Evolutionary conservation across 2,797 vertebrate species (phyloP).

Genomic region (Dallia pectoralis): DNA sequence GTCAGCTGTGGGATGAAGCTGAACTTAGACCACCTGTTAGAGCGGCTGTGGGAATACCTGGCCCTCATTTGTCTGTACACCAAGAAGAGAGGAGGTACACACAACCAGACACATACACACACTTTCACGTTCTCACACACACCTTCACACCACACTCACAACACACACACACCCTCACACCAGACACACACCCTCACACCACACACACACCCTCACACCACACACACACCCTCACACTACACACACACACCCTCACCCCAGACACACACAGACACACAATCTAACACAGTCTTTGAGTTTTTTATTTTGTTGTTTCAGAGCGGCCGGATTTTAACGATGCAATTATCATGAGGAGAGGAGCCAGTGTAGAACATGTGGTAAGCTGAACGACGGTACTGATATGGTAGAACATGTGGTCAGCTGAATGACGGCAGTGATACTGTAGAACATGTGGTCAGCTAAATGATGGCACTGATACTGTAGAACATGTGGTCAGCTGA

Average conservation of each 20-base stretch:
- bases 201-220: too few species aligned
- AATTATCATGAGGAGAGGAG: slow-evolving; percentile 94
- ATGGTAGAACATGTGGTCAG: too few species aligned
- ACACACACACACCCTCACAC: too few species aligned
- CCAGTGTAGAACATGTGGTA: slow-evolving; percentile 94
- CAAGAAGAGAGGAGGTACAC: slow-evolving; percentile 94
- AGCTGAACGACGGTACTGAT: too few species aligned
- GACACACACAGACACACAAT: too few species aligned
- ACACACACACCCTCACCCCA: too few species aligned
- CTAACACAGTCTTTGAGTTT: too few species aligned
- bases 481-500: too few species aligned
- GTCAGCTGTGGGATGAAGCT: slow-evolving; percentile 96
- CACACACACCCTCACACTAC: background rate
- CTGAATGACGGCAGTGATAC: too few species aligned
- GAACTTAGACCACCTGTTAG: slow-evolving; percentile 94
- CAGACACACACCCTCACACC: accelerated
- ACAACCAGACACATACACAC: background rate
- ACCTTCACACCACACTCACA: too few species aligned
- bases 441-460: too few species aligned
- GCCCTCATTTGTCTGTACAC: slow-evolving; percentile 96
- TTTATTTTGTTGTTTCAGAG: slow-evolving; percentile 67
- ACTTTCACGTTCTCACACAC: background rate
- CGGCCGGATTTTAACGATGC: slow-evolving; percentile 94
- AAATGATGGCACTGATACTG: too few species aligned
- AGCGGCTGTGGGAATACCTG: slow-evolving; percentile 94